Evolutionary conservation across 2,113 vertebrate species (phyloP).

Genomic region (Brachirus orientalis): DNA sequence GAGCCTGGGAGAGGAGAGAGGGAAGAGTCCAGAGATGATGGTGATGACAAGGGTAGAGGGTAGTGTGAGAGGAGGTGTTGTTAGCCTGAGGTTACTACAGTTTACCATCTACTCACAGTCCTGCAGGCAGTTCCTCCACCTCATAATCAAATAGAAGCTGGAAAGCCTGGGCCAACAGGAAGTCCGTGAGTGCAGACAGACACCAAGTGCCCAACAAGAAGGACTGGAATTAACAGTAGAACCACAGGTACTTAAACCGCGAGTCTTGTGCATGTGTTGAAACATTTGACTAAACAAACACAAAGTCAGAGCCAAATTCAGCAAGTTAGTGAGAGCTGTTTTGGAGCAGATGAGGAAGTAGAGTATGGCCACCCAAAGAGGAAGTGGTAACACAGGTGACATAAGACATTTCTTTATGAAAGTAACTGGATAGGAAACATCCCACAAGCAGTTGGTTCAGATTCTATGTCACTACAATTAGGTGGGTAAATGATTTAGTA

Average conservation of each 20-base stretch:
- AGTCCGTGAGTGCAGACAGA: conserved; percentile 77
- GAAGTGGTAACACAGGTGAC: no score
- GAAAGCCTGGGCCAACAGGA: conserved; percentile 72
- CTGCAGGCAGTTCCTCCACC: conserved; percentile 80
- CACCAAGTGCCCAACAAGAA: conserved; percentile 81
- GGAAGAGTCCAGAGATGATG: neutral
- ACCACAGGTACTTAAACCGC: no score
- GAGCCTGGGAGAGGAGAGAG: conserved; percentile 77
- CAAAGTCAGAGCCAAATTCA: neutral
- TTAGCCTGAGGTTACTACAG: no score
- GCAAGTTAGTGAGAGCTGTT: neutral
- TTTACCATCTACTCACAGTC: conserved; percentile 82
- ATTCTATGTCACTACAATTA: no score
- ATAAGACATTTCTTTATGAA: no score
- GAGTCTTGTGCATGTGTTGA: neutral
- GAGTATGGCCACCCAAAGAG: neutral
- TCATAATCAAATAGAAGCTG: conserved; percentile 73
- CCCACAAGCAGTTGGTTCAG: no score
- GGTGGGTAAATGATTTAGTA: conserved; percentile 30
- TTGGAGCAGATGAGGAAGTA: conserved; percentile 6
- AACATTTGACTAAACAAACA: no score
- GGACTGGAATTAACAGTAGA: conserved; percentile 62
- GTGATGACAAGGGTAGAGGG: neutral
- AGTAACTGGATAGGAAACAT: no score
- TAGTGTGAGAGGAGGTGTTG: no score